Percentiles rank a stretch among this genome's conserved stretches.
Evolutionary conservation across 2,888 invertebrate genomes (phyloP).

Genomic region (Lasioglossum malachurum): DNA sequence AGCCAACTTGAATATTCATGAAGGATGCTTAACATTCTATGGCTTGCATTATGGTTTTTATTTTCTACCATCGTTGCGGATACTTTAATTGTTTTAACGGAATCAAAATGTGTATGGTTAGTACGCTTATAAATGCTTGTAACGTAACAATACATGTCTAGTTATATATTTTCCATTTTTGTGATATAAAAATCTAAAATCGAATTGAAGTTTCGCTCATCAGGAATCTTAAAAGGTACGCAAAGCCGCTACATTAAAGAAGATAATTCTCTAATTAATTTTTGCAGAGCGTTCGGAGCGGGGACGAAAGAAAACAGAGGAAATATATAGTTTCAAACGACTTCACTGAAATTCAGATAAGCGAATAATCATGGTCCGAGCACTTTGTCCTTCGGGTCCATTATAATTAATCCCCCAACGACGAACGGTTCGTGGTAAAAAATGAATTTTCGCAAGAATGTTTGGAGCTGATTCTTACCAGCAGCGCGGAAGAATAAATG

Average conservation of each 20-base stretch:
- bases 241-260: neutral
- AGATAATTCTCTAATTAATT: neutral
- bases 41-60: neutral
- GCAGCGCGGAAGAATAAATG: slow-evolving; percentile 60
- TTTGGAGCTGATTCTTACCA: slow-evolving; percentile 57
- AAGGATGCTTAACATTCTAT: neutral
- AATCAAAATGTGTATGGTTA: neutral
- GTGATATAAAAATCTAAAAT: neutral
- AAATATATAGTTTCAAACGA: slow-evolving; percentile 11
- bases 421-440: slow-evolving; percentile 29
- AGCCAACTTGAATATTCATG: neutral
- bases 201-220: neutral
- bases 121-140: no score
- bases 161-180: neutral
- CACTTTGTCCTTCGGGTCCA: slow-evolving; percentile 42
- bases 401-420: slow-evolving; percentile 60
- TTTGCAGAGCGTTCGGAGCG: neutral
- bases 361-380: slow-evolving; percentile 22
- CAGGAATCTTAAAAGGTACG: neutral
- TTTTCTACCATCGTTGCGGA: neutral
- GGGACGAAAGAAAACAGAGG: neutral
- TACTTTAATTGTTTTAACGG: neutral
- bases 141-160: no score
- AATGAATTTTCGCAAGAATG: slow-evolving; percentile 49
- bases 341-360: slow-evolving; percentile 20